Conservation (phyloP, 2,888 invertebrate genomes). For the Notocelia uddmanniana region DNA sequence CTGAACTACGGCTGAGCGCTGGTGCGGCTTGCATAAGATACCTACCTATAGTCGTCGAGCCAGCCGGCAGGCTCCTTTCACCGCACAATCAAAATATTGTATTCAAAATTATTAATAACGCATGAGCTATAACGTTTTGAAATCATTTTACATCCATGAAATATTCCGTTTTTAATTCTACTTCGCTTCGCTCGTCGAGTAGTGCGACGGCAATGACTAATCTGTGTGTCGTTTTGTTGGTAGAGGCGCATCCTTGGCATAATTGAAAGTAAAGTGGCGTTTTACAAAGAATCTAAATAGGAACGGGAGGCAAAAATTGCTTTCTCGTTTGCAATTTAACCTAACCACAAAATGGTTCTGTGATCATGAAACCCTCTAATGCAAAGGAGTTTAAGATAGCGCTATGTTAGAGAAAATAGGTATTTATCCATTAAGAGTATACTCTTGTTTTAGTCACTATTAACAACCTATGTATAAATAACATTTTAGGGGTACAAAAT, state of each 20-base stretch:
- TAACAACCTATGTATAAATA: too few species aligned
- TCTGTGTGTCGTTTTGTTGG: slow-evolving; percentile 21
- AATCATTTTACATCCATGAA: not conserved
- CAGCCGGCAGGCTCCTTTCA: slow-evolving; percentile 41
- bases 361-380: slow-evolving; percentile 51
- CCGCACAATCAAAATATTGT: slow-evolving; percentile 28
- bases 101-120: slow-evolving; percentile 37
- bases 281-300: slow-evolving; percentile 38
- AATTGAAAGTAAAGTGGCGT: slow-evolving; percentile 48
- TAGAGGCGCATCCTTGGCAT: slow-evolving; percentile 51
- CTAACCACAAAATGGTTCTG: slow-evolving; percentile 66
- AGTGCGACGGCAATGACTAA: slow-evolving; percentile 31
- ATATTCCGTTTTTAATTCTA: not conserved
- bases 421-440: too few species aligned
- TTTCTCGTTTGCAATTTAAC: slow-evolving; percentile 57
- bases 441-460: too few species aligned
- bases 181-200: slow-evolving; percentile 16
- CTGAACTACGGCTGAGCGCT: slow-evolving; percentile 43
- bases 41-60: slow-evolving; percentile 17
- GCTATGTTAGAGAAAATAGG: not conserved
- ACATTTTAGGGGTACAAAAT: too few species aligned
- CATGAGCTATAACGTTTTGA: slow-evolving; percentile 27
- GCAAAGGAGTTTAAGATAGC: slow-evolving; percentile 25
- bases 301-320: slow-evolving; percentile 49
- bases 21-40: slow-evolving; percentile 41